These are phyloP conservation scores for Anthophora plumipes DNA, from an alignment of 2,888 invertebrate species.

Conservation along the genomic window DNA sequence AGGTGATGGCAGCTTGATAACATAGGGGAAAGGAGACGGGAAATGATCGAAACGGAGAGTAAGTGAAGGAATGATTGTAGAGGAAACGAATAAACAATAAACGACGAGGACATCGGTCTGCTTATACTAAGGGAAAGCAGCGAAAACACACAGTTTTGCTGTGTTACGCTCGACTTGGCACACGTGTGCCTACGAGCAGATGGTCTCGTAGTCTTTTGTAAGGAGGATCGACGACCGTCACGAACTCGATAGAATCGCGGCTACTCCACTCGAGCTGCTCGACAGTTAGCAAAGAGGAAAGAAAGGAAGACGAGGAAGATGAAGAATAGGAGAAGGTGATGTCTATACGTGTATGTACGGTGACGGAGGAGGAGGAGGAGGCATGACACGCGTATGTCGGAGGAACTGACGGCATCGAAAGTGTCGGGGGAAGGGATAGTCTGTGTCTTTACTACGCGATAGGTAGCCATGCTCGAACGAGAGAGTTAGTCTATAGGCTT, in stretches of 20 bases:
- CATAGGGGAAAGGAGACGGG: not conserved
- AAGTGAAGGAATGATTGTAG: not conserved
- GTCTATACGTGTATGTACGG: no score
- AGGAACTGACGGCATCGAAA: conserved; percentile 16
- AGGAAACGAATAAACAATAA: not conserved
- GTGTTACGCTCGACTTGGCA: conserved; percentile 57
- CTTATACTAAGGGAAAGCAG: conserved; percentile 46
- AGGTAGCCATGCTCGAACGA: conserved; percentile 40
- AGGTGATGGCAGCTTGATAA: not conserved
- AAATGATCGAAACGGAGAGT: not conserved
- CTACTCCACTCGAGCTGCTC: conserved; percentile 16
- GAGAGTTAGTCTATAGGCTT: conserved; percentile 23
- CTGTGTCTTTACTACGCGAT: conserved; percentile 37
- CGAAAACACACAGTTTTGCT: conserved; percentile 13
- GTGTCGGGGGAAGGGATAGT: not conserved
- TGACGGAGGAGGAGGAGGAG: not conserved
- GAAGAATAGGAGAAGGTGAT: no score
- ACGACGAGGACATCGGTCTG: conserved; percentile 8
- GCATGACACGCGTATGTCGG: conserved; percentile 32
- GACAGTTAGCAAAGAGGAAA: conserved; percentile 1
- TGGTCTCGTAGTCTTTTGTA: conserved; percentile 43
- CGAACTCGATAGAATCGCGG: conserved; percentile 53
- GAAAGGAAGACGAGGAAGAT: not conserved
- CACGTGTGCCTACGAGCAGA: conserved; percentile 56
- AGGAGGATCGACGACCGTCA: conserved; percentile 56